Conservation (phyloP, 2,888 invertebrate species). For the Cheilosia impressa region DNA sequence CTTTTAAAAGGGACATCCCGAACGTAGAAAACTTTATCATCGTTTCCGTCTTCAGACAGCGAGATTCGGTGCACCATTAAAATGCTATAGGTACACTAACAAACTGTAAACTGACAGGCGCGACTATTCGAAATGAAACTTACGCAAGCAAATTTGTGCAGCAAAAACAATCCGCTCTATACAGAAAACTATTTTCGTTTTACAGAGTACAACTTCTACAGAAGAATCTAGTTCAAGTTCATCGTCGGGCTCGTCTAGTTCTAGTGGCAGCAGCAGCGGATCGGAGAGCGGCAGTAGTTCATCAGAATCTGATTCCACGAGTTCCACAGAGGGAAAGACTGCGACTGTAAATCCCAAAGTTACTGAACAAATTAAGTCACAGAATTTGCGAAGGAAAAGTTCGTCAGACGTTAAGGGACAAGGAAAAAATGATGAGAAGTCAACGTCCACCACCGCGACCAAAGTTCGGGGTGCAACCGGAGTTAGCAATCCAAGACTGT, state of each 20-base stretch:
- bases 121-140: conserved; percentile 58
- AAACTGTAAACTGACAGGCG: conserved; percentile 53
- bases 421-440: conserved; percentile 76
- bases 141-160: conserved; percentile 70
- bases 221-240: conserved; percentile 88
- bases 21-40: conserved; percentile 58
- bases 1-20: conserved; percentile 53
- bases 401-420: conserved; percentile 77
- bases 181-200: conserved; percentile 68
- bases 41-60: conserved; percentile 11
- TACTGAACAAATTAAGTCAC: conserved; percentile 80
- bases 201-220: conserved; percentile 84
- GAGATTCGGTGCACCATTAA: conserved; percentile 32
- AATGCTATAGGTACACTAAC: conserved; percentile 6
- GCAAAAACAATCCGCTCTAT: conserved; percentile 37
- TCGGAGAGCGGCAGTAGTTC: conserved; percentile 86
- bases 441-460: conserved; percentile 76
- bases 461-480: conserved; percentile 77
- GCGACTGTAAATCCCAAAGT: conserved; percentile 76
- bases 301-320: conserved; percentile 89
- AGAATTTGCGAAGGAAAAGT: conserved; percentile 77
- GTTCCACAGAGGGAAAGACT: conserved; percentile 83
- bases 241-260: conserved; percentile 87
- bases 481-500: conserved; percentile 81
- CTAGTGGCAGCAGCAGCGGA: conserved; percentile 88